Percentiles rank a stretch among this genome's conserved stretches.
Evolutionary conservation across 2,888 invertebrate genomes (phyloP).

Genomic region (Tupiocoris notatus): DNA sequence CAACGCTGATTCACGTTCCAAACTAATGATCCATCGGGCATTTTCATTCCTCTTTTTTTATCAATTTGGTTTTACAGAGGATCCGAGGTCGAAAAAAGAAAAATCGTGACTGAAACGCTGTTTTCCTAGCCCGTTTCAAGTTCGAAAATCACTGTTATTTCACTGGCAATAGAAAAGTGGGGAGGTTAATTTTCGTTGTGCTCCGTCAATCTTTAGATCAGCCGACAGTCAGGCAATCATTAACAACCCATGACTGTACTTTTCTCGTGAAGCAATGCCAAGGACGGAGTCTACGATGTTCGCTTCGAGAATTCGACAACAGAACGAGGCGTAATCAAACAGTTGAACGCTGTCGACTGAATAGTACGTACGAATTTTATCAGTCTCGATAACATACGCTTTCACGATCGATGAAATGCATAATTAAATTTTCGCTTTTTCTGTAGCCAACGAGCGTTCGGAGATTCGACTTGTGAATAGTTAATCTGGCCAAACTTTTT

Average conservation of each 20-base stretch:
- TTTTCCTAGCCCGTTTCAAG: background rate
- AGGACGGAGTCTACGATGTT: conserved; percentile 13
- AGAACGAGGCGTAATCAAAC: no score
- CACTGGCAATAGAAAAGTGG: background rate
- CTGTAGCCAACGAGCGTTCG: no score
- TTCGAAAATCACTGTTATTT: conserved; percentile 25
- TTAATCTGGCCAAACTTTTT: no score
- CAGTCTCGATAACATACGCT: no score
- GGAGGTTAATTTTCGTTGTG: no score
- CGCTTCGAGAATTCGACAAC: no score
- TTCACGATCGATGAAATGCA: no score
- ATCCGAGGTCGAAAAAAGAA: background rate
- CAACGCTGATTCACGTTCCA: conserved; percentile 14
- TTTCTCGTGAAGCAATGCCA: conserved; percentile 26
- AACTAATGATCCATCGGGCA: background rate
- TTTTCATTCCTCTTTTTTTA: conserved; percentile 13
- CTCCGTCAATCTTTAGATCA: background rate
- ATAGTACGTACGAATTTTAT: no score
- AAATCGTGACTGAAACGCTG: conserved; percentile 11
- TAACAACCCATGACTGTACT: conserved; percentile 6
- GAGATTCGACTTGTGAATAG: no score
- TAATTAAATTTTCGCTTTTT: no score
- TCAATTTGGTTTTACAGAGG: background rate
- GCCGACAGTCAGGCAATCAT: background rate
- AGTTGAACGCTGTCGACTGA: no score